A percentile compares a stretch with the other conserved stretches of the same genome.
Conservation (phyloP, 2,797 vertebrate species). For the Melopsittacus undulatus region DNA sequence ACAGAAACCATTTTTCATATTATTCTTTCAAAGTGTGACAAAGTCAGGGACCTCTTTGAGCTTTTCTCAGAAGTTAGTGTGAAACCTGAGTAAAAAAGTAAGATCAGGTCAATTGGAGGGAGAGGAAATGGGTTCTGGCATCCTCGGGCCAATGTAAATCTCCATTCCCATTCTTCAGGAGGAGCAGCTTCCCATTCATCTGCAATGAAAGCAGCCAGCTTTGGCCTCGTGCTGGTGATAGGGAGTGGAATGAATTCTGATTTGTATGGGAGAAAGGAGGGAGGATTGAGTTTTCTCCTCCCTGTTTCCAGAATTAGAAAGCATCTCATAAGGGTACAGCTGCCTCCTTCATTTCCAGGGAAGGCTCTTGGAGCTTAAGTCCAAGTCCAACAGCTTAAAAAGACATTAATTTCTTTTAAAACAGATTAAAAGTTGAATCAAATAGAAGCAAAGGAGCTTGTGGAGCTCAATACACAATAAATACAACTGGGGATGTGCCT, state of each 20-base stretch:
- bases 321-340: not conserved
- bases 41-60: not conserved
- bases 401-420: not conserved
- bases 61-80: not conserved
- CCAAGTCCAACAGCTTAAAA: constrained; percentile 2
- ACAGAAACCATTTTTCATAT: not conserved
- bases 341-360: constrained; percentile 6
- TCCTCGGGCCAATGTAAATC: not conserved
- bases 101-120: constrained; percentile 5
- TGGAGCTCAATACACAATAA: not conserved
- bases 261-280: constrained; percentile 10
- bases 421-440: not conserved
- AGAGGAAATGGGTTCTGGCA: not conserved
- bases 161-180: not conserved
- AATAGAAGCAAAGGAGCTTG: not conserved
- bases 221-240: not conserved
- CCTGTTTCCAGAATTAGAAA: constrained; percentile 2
- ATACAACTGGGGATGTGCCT: not conserved
- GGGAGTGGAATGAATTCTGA: constrained; percentile 18
- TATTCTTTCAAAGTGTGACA: not conserved
- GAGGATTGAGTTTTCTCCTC: not conserved
- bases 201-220: not conserved
- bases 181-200: constrained; percentile 22
- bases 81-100: not conserved
- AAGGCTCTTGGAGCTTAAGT: not conserved